Base-by-base conservation (phyloP, 2,113 vertebrate genomes). In the Ornithorhynchus anatinus region DNA sequence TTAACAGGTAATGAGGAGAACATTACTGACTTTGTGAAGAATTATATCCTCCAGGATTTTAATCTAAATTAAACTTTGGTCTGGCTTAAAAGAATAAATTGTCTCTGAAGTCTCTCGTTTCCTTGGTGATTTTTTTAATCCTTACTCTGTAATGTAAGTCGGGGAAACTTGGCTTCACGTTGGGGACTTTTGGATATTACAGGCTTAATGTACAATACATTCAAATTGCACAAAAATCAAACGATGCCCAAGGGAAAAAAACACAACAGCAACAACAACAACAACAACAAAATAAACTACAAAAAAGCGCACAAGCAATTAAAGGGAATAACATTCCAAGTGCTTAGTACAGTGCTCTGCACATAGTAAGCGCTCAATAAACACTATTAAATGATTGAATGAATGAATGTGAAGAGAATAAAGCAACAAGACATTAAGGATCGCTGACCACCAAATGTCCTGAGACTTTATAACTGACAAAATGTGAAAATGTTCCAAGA, bases 1-100 rank as follows among this genome's bases (percentile, higher is more conserved):
- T 88, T 89, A 86, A 64, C 77, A 79, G 80, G 77, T 89, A 89
- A 87, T 84, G 76, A 86, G 79, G 45, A 84, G 81, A 84, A 89
- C 81, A 85, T 86, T 83, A 87, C 65, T 66, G 81, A 84, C 78
- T 86, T 82, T 50, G 74, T 68, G 78, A 87, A 81, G 83, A 88
- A 88, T 88, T 87, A 86, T 60, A 72, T 86, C 78, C 72, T 84
- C 72, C 48, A 84, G 84, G 74, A 84, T 89, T 86, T 90, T 85
- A 81, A 87, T 88, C 87, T 89, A 82, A 80, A 89, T 87, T 87
- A 87, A 87, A 89, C 81, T 84, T 84, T 79, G 66, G 79, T 87
- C 76, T 84, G 80, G 85, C 53, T 87, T 82, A 77, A 85, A 87
- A 85, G 85, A 89, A 89, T 85, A 85, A 84, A 84, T 87, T 85